Base-by-base conservation (phyloP, 2,113 vertebrate species). In the Irena cyanogastra region DNA sequence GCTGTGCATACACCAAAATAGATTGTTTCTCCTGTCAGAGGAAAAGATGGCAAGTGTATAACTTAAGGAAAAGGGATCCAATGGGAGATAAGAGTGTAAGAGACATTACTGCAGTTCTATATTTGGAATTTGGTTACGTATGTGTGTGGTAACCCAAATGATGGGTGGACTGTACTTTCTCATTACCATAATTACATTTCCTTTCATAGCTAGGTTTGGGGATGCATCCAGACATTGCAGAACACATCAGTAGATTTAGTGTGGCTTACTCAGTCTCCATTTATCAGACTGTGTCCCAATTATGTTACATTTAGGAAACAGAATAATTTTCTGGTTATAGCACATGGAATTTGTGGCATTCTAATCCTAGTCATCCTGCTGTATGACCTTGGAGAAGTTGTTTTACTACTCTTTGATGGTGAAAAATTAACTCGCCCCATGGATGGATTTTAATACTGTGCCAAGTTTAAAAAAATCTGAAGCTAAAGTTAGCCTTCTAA, bases 171-270 rank as follows among this genome's bases (percentile, higher is more conserved):
- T 94, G 89, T 47, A 53, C 91, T 96, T 95, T 92, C 80, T 49
- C 57, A 96, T 89, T 95, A 89, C 96, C 87, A 95, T 96, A 97
- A 97, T 97, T 97, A 97, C 91, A 82, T 96, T 95, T 95, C 94
- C 95, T 91, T 96, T 96, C 96, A 95, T 95, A 97, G 91, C 91
- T 79, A 94, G 96, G 95, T 72, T 75, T 96, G 91, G 93, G 93
- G 96, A 96, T 1, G 7, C 94, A 95, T 97, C 95, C 95, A 96
- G 96, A 85, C 89, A 1, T 45, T 95, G 89, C 91, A 97, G 94
- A 95, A 87, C 77, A 92, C 93, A 96, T 95, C 95, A 97, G 94
- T 94, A 97, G 94, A 94, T 96, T 89, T 85, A 96, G 93, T 96
- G 96, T 97, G 94, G 94, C 93, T 95, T 93, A 60, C 45, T 95